These are phyloP conservation scores for Campoletis raptor DNA, from an alignment of 2,888 invertebrate species.

Conservation along the genomic window DNA sequence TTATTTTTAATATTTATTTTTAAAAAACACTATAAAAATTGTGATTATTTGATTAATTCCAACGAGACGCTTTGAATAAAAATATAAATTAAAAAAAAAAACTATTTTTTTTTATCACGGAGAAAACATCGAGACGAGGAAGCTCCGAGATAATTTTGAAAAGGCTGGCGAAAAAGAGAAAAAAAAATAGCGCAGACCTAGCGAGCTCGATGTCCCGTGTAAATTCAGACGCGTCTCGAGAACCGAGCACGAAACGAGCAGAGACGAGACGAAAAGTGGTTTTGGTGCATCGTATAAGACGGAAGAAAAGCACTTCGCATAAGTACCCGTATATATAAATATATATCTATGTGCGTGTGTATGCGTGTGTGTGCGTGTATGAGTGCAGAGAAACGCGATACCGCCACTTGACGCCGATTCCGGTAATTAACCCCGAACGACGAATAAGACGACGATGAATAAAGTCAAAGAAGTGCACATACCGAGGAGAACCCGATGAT, in stretches of 20 bases:
- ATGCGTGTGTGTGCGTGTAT: background rate
- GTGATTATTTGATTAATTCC: too few species aligned
- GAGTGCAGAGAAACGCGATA: constrained; percentile 61
- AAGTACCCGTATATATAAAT: background rate
- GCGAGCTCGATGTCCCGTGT: background rate
- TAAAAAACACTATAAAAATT: too few species aligned
- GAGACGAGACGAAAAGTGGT: constrained; percentile 26
- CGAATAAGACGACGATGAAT: constrained; percentile 48
- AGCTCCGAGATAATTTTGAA: constrained; percentile 3
- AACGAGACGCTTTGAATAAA: background rate
- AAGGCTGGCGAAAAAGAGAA: background rate
- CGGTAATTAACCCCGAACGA: constrained; percentile 69
- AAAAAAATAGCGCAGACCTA: constrained; percentile 21
- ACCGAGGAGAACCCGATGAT: constrained; percentile 41
- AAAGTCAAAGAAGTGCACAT: constrained; percentile 30
- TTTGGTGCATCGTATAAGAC: constrained; percentile 27
- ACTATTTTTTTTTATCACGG: background rate
- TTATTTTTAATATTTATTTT: too few species aligned
- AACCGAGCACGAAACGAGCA: constrained; percentile 21
- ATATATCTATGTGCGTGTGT: background rate
- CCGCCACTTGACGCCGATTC: constrained; percentile 68
- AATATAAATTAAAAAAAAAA: background rate
- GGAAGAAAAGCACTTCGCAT: constrained; percentile 6
- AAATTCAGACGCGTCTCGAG: constrained; percentile 36
- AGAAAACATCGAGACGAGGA: constrained; percentile 9